Base-by-base conservation (phyloP, 2,888 invertebrate genomes). In the Stomorhina lunata region DNA sequence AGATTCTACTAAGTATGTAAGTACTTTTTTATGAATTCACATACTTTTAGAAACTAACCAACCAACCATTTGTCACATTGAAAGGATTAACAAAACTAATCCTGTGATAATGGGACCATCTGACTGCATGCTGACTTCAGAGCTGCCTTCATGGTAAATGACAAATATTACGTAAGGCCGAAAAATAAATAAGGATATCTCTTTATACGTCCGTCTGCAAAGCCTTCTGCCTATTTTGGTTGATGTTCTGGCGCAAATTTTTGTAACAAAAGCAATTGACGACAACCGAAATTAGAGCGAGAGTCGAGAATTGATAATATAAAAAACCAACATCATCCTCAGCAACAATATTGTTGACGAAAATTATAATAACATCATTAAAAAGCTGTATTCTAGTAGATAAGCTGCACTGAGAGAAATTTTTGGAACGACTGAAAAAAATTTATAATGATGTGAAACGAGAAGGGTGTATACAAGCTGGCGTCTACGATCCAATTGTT, bases 61-160 rank as follows among this genome's bases (percentile, higher is more conserved):
- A 59, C 57, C 79, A 82, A 71, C 59, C 65, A 79, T 82, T 82
- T 82, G 82, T 82, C 82, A 79, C 82, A 79, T 82, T 79, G 79
- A 79, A 82, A 82, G 82, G 82, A 82, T 82, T 82, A 82, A 82
- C 75, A 71, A 61, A 79, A 82, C 82, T 82, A 82, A 82, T 82
- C 82, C 79, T 55, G 59, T 82, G 82, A 79, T 82, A 82, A 82
- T 82, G 75, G 82, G 66, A 79, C 79, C 79, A 82, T 76, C 79
- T 82, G 82, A 82, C 82, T 82, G 75, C 82, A 82, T 76, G 82
- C 82, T 82, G 82, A 82, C 82, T 82, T 82, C 75, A 29, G 40
- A 80, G 79, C 66, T 80, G 79, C 72, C 66, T 73, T 80, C 72
- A 80, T 80, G 72, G 79, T 68, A 34, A 73, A 66, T 66, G 59